Evolutionary conservation across 2,888 invertebrate genomes (phyloP).

Genomic region (Trachelus stipa): DNA sequence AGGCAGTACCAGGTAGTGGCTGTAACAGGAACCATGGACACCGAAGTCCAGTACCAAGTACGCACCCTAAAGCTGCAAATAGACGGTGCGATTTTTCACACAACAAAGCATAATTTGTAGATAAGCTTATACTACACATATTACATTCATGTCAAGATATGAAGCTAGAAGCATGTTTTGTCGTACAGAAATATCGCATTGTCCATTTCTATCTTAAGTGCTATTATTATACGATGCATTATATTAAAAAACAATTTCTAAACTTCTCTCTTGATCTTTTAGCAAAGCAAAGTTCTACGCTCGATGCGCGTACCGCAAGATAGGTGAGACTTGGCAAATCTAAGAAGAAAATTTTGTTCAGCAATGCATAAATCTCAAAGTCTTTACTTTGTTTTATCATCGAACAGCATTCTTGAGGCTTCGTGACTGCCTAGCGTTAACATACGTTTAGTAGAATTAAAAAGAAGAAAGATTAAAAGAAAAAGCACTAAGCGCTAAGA

Average conservation of each 20-base stretch:
- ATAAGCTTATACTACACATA: not conserved
- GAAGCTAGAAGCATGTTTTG: not conserved
- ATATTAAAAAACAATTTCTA: not conserved
- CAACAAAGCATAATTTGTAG: not conserved
- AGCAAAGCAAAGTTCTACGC: conserved; percentile 83
- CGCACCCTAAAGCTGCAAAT: conserved; percentile 22
- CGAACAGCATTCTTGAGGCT: conserved; percentile 15
- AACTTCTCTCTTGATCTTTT: conserved; percentile 61
- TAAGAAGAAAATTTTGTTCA: conserved; percentile 16
- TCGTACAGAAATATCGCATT: not conserved
- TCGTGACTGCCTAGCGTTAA: conserved; percentile 29
- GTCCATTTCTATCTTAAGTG: not conserved
- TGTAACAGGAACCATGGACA: conserved; percentile 79
- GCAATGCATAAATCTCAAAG: not conserved
- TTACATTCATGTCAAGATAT: not conserved
- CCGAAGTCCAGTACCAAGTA: conserved; percentile 82
- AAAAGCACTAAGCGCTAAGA: conserved; percentile 10
- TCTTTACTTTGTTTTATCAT: conserved; percentile 12
- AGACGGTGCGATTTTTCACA: conserved; percentile 6
- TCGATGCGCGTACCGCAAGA: conserved; percentile 81
- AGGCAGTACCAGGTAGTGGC: conserved; percentile 89
- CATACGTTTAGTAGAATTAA: not conserved
- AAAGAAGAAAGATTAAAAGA: conserved; percentile 5
- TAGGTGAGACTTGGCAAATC: conserved; percentile 69
- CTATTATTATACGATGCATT: not conserved